Conservation (phyloP, 2,797 vertebrate species). For the Thamnophis elegans region DNA sequence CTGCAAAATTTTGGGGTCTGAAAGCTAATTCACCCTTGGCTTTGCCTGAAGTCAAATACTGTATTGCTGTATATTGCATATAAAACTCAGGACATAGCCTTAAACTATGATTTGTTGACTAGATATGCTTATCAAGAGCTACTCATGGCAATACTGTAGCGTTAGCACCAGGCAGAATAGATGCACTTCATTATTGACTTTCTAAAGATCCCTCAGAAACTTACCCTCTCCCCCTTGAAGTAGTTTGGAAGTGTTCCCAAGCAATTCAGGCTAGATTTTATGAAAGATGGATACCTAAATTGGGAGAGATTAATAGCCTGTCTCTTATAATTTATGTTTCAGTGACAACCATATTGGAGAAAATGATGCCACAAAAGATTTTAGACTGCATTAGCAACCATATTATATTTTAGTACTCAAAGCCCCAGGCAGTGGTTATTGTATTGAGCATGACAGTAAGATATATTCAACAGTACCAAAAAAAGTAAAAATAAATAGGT, state of each 20-base stretch:
- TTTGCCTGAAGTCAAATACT: background rate
- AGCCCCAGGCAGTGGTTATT: conserved; percentile 31
- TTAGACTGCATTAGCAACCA: conserved; percentile 1
- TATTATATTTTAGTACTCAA: background rate
- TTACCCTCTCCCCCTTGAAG: background rate
- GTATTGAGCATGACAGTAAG: conserved; percentile 27
- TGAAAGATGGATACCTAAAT: background rate
- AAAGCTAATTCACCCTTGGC: background rate
- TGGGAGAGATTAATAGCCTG: background rate
- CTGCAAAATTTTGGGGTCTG: background rate
- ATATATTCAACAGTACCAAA: conserved; percentile 2
- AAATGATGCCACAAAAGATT: conserved; percentile 12
- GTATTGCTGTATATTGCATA: background rate
- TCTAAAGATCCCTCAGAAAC: background rate
- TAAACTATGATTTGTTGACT: background rate
- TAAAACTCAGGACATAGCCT: background rate
- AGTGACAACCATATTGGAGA: background rate
- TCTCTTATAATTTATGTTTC: background rate
- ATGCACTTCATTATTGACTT: background rate
- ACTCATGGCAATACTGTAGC: background rate
- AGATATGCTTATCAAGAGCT: background rate
- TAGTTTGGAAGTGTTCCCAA: background rate
- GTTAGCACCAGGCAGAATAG: background rate
- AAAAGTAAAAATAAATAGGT: conserved; percentile 24
- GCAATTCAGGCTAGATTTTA: background rate